Base-by-base conservation (phyloP, 1,140 invertebrate species). In the Marisa cornuarietis region DNA sequence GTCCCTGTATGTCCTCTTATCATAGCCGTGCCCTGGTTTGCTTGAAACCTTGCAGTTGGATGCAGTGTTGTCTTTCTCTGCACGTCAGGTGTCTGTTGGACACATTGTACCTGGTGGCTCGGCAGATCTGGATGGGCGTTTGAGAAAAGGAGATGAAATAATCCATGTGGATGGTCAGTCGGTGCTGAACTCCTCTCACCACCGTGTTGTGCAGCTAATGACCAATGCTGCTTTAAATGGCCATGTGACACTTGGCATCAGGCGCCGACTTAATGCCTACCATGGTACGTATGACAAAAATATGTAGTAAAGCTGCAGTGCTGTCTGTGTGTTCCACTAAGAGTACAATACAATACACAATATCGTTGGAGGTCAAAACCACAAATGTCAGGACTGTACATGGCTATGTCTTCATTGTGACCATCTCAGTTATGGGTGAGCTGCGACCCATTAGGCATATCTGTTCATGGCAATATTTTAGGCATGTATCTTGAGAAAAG, bases 31-130 rank as follows among this genome's bases (percentile, higher is more conserved):
- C 31, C 31, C 31, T 42, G 31, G 31, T 42, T 42, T 42, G 31
- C 31, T 42, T 42, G 31, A 42, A 42, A 42, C 31, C 31, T 42
- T 42, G 31, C 31, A 42, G 31, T 42, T 42, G 31, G 31, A 16
- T 61, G 22, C 20, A 22, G 65, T 66, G 24, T 22, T 81, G 20
- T 52, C 63, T 26, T 18, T 54, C 22, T 71, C 51, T 69, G 31
- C 14, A 52, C 79, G 77, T 0, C 90, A 95, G 93, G 94, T 98
- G 78, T 96, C 96, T 8, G 96, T 99, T 72, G 98, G 98, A 31
- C 95, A 97, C 89, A 97, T 99, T 86, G 97, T 99, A 52, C 95
- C 96, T 0, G 96, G 96, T 84, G 96, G 97, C 26, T 95, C 97
- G 54, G 97, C 97, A 16, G 95, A 97, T 90, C 90, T 96, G 71